Evolutionary conservation across 2,888 invertebrate species (phyloP), one percentile per base, ranked within the genome.

Genomic region (Chrysolina oricalcia): DNA sequence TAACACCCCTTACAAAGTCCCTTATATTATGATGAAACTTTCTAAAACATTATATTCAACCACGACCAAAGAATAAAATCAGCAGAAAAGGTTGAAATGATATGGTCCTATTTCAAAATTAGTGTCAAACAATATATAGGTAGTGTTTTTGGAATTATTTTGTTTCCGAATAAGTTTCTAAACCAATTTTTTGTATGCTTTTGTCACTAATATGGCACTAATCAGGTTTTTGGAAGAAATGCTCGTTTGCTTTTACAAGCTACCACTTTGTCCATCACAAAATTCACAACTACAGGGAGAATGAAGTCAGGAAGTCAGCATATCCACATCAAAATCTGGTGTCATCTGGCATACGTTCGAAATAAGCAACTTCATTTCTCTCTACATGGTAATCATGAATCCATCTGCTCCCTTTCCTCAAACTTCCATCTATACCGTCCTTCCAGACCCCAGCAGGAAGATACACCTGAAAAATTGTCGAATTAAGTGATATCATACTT

Each of bases 381-480:
- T 94, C 93, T 11, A 96, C 96, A 82, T 92, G 91, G 87, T 97
- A 97, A 84, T 94, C 94, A 86, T 97, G 96, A 86, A 97, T 94
- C 97, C 97, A 97, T 77, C 97, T 92, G 80, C 94, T 96, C 0
- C 97, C 97, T 85, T 97, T 96, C 46, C 96, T 91, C 56, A 95
- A 90, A 27, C 95, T 96, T 0, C 94, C 94, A 86, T 96, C 96
- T 81, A 96, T 95, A 15, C 97, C 97, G 85, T 98, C 97, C 85
- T 94, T 94, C 98, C 98, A 98, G 0, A 96, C 94, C 0, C 98
- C 98, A 35, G 94, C 94, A 0, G 97, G 97, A 40, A 97, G 90
- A 86, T 97, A 97, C 2, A 80, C 75, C 80, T 80, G 53, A 6
- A 71, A 73, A 64, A 50, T n/a, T n/a, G n/a, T n/a, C n/a, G n/a